Evolutionary conservation across 2,113 vertebrate genomes (phyloP), one percentile per base, ranked within the genome.

Genomic region (Pelobates fuscus): DNA sequence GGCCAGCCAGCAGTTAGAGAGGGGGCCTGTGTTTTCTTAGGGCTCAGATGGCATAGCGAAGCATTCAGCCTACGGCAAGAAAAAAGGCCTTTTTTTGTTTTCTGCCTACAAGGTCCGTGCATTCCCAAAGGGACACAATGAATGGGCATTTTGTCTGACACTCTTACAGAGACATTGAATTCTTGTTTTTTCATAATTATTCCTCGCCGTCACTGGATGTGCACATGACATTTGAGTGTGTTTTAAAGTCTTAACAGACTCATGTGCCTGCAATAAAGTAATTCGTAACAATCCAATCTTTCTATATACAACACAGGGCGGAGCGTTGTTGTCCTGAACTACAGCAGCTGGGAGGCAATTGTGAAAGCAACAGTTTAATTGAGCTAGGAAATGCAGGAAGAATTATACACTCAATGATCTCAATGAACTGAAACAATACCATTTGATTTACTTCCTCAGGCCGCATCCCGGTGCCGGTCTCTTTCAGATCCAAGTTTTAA

Each of bases 71-170:
- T 91, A 92, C 85, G 81, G 90, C 89, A 88, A 89, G 87, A 94
- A 95, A 95, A 97, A 97, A 95, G 87, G 91, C 86, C 90, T 88
- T 94, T 95, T 92, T 96, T 96, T 98, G 94, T 97, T 94, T 95
- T 94, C 93, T 87, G 89, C 88, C 89, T 91, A 89, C 88, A 90
- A 91, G 94, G 91, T 92, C 91, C 83, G 84, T 87, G 88, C 93
- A 92, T 95, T 96, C 93, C 94, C 92, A 87, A 86, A 87, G 88
- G 90, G 93, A 90, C 91, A 95, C 95, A 96, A 95, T 95, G 94
- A 98, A 96, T 95, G 92, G 94, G 85, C 88, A 82, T 95, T 95
- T 94, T 96, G 93, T 95, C 88, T 86, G 85, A 86, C 85, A 82
- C 80, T 57, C 80, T 89, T 90, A 89, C 86, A 88, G 88, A 90